Evolutionary conservation across 2,797 vertebrate species (phyloP).

Genomic region (Bradypodion pumilum): DNA sequence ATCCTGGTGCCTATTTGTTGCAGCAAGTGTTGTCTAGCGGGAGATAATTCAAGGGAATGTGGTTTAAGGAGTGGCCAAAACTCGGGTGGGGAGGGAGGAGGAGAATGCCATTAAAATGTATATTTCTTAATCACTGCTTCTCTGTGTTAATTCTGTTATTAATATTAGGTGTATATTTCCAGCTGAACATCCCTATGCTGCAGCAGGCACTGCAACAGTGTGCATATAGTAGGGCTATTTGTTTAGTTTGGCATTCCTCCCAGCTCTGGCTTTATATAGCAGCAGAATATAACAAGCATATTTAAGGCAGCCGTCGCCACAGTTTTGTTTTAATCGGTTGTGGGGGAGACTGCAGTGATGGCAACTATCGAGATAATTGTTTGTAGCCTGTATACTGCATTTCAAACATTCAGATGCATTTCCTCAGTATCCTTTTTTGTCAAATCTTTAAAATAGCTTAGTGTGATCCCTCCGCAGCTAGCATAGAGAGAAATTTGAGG

Average conservation of each 20-base stretch:
- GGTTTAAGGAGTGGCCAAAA: conserved; percentile 3
- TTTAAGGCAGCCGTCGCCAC: conserved; percentile 2
- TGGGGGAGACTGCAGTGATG: not conserved
- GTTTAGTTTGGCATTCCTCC: not conserved
- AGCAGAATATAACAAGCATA: not conserved
- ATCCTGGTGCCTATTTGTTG: not conserved
- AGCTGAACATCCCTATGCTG: not conserved
- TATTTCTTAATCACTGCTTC: not conserved
- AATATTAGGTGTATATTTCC: not conserved
- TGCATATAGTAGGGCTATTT: not conserved
- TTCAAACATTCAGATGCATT: not conserved
- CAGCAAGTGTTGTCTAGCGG: not conserved
- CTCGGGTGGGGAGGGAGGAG: not conserved
- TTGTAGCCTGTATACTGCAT: not conserved
- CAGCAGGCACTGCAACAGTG: conserved; percentile 10
- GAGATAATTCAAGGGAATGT: not conserved
- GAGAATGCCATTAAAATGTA: not conserved
- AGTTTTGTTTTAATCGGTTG: too few relatives aligned
- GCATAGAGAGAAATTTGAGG: not conserved
- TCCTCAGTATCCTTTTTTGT: not conserved
- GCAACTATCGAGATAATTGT: not conserved
- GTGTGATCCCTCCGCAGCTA: not conserved
- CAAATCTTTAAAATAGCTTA: not conserved
- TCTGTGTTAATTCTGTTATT: not conserved
- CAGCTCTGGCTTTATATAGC: conserved; percentile 15